A percentile compares a stretch with the other conserved stretches of the same genome.
Conservation (phyloP, 53 echinoderm and acorn worm genomes). For the Mesocentrotus franciscanus region DNA sequence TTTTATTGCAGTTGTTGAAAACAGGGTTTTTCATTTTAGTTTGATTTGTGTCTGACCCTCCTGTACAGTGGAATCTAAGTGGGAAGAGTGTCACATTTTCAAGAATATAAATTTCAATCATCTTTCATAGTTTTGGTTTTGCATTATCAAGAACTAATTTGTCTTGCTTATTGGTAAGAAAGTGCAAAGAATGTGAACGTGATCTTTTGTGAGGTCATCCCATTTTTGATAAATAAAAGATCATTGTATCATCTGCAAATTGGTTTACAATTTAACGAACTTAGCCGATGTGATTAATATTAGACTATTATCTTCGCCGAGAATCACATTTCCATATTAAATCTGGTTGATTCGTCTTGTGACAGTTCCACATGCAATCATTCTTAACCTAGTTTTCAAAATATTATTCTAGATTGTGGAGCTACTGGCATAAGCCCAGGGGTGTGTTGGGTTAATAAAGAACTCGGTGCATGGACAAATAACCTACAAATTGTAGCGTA, state of each 20-base stretch:
- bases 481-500: constrained; percentile 53
- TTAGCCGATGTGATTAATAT: neutral
- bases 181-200: neutral
- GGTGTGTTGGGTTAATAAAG: constrained; percentile 3
- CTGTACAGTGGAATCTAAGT: too few relatives aligned
- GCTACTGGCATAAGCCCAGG: neutral
- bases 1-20: too few relatives aligned
- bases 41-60: too few relatives aligned
- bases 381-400: constrained; percentile 55
- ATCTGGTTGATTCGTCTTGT: constrained; percentile 4
- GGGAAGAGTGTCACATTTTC: neutral
- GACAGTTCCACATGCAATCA: constrained; percentile 44
- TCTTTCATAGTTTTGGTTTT: neutral
- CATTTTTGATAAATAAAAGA: constrained; percentile 29
- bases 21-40: too few relatives aligned
- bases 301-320: constrained; percentile 10
- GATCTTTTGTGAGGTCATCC: neutral
- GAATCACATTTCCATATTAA: constrained; percentile 30
- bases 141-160: neutral
- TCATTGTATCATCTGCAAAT: constrained; percentile 53
- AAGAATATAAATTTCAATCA: neutral
- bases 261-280: constrained; percentile 23
- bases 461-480: neutral
- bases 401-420: constrained; percentile 51
- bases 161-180: neutral